These are phyloP conservation scores for Clytia hemisphaerica DNA, from an alignment of 30 jellyfish, hydroid and myxozoan species.

Conservation along the genomic window DNA sequence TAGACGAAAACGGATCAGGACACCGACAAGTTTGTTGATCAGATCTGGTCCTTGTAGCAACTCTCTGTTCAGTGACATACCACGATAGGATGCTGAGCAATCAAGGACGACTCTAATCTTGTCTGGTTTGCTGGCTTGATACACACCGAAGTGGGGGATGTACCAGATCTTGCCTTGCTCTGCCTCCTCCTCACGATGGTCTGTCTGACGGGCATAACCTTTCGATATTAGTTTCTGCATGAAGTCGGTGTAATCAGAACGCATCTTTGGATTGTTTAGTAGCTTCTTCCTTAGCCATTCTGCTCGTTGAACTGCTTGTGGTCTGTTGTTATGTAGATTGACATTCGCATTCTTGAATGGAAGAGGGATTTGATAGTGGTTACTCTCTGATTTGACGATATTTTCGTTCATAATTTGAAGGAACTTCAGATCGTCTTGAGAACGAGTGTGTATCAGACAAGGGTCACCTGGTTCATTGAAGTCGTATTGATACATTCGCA, in stretches of 20 bases:
- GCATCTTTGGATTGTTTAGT: background rate
- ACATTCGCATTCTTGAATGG: slow-evolving; percentile 35
- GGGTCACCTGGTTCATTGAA: background rate
- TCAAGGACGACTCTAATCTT: slow-evolving; percentile 60
- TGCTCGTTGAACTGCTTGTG: slow-evolving; percentile 27
- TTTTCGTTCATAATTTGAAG: slow-evolving; percentile 6
- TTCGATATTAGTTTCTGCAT: slow-evolving; percentile 8
- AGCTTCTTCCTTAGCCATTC: background rate
- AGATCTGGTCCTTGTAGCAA: too few species aligned
- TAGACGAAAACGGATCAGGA: too few species aligned
- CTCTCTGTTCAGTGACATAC: too few species aligned
- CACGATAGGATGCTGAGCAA: too few species aligned
- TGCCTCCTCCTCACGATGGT: background rate
- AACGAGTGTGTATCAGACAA: background rate
- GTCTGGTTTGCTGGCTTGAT: slow-evolving; percentile 57
- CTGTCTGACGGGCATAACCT: slow-evolving; percentile 7
- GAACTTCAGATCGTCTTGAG: slow-evolving; percentile 9
- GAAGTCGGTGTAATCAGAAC: background rate
- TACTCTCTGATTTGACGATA: slow-evolving; percentile 3
- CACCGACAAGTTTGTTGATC: too few species aligned
- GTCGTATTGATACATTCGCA: slow-evolving; percentile 5
- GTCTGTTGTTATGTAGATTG: slow-evolving; percentile 25
- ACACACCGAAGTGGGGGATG: slow-evolving; percentile 53
- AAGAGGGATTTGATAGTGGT: slow-evolving; percentile 42
- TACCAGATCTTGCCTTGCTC: slow-evolving; percentile 38